Conservation (phyloP, 2,113 vertebrate species). For the Leuciscus idus region DNA sequence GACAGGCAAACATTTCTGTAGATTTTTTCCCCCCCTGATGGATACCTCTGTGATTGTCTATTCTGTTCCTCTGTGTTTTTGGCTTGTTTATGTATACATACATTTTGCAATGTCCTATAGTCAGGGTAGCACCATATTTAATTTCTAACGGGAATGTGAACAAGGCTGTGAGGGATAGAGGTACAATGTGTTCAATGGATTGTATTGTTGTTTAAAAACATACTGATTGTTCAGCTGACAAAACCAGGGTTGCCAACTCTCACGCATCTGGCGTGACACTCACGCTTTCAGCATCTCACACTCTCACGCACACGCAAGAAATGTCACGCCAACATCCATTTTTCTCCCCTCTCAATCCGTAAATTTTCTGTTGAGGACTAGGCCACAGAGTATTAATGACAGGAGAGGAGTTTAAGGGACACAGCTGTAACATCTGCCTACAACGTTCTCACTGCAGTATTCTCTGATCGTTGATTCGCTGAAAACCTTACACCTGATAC, state of each 20-base stretch:
- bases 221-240: neutral
- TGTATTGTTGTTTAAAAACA: neutral
- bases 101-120: neutral
- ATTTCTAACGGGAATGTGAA: neutral
- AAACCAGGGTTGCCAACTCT: neutral
- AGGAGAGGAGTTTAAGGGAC: too few species aligned
- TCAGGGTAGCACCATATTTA: neutral
- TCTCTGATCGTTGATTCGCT: too few species aligned
- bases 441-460: too few species aligned
- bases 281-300: too few species aligned
- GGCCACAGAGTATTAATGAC: too few species aligned
- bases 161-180: neutral
- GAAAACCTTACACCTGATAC: too few species aligned
- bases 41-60: neutral
- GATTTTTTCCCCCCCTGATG: neutral
- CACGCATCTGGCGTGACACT: too few species aligned
- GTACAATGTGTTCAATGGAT: neutral
- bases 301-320: too few species aligned
- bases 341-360: too few species aligned
- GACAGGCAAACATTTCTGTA: neutral
- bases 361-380: too few species aligned
- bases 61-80: slow-evolving; percentile 1
- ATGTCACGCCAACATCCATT: too few species aligned
- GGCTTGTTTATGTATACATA: neutral
- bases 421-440: too few species aligned